These are phyloP conservation scores for Campoplex capitator DNA, from an alignment of 2,888 invertebrate species.

Conservation along the genomic window DNA sequence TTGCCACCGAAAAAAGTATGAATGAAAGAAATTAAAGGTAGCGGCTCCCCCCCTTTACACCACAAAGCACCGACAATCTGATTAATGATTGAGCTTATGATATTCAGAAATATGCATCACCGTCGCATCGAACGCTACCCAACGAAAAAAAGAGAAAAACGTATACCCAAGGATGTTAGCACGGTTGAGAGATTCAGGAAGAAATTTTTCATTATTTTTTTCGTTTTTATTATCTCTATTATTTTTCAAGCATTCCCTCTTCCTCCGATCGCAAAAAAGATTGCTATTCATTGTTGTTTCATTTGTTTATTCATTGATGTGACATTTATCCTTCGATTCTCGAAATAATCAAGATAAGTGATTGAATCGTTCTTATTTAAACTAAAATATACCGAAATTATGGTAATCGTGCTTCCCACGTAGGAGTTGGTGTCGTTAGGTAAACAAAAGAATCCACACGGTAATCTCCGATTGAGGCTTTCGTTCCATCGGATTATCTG, in stretches of 20 bases:
- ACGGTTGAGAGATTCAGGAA: background rate
- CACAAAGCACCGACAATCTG: slow-evolving; percentile 72
- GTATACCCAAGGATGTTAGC: background rate
- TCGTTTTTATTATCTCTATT: too few relatives aligned
- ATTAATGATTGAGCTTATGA: slow-evolving; percentile 79
- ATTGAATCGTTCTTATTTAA: background rate
- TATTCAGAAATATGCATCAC: slow-evolving; percentile 76
- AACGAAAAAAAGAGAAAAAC: background rate
- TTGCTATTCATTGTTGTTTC: background rate
- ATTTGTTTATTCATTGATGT: background rate
- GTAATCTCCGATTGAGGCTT: slow-evolving; percentile 29
- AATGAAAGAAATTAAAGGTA: slow-evolving; percentile 63
- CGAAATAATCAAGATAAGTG: background rate
- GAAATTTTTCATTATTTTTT: background rate
- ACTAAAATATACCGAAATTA: background rate
- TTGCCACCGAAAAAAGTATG: slow-evolving; percentile 60
- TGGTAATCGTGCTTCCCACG: background rate
- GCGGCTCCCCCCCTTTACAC: slow-evolving; percentile 63
- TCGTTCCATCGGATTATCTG: slow-evolving; percentile 24
- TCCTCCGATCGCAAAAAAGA: background rate
- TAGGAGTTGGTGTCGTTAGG: slow-evolving; percentile 10
- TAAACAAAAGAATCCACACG: background rate
- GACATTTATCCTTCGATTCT: background rate
- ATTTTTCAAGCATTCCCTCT: background rate
- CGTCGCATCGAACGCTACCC: slow-evolving; percentile 6